These are phyloP conservation scores for Pegoplata infirma DNA, from an alignment of 2,888 invertebrate species.

Conservation along the genomic window DNA sequence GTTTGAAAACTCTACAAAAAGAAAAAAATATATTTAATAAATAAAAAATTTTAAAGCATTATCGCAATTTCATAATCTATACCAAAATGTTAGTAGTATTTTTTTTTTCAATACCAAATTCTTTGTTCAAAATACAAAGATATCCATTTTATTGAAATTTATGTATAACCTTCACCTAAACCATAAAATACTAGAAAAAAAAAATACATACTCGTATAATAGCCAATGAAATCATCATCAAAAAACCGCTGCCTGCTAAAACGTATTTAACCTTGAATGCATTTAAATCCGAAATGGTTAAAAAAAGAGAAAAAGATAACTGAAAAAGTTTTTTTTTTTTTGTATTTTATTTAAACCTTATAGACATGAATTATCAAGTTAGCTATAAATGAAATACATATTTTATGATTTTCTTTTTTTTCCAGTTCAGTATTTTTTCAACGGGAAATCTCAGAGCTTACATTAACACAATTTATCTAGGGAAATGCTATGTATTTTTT, in stretches of 20 bases:
- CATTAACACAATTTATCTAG: conserved; percentile 46
- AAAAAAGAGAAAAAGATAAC: conserved; percentile 11
- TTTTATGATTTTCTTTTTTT: not conserved
- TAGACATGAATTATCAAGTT: not conserved
- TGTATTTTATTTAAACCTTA: not conserved
- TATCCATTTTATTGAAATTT: not conserved
- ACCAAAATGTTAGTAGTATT: too few relatives aligned
- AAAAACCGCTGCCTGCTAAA: conserved; percentile 11
- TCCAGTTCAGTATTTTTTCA: not conserved
- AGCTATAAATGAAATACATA: not conserved
- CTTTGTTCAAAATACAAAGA: not conserved
- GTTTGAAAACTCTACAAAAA: too few relatives aligned
- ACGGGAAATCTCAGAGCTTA: conserved; percentile 41
- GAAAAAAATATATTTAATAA: too few relatives aligned
- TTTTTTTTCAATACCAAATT: too few relatives aligned
- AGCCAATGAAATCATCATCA: not conserved
- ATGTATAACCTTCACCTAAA: conserved; percentile 26
- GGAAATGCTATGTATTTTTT: too few relatives aligned
- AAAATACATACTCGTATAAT: too few relatives aligned
- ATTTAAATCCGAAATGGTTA: not conserved
- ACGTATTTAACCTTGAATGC: conserved; percentile 30
- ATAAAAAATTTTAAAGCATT: too few relatives aligned
- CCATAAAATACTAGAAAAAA: conserved; percentile 10
- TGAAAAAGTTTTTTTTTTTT: not conserved
- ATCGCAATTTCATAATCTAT: too few relatives aligned